Base-by-base conservation (phyloP, 2,888 invertebrate species). In the Limnephilus auricula region DNA sequence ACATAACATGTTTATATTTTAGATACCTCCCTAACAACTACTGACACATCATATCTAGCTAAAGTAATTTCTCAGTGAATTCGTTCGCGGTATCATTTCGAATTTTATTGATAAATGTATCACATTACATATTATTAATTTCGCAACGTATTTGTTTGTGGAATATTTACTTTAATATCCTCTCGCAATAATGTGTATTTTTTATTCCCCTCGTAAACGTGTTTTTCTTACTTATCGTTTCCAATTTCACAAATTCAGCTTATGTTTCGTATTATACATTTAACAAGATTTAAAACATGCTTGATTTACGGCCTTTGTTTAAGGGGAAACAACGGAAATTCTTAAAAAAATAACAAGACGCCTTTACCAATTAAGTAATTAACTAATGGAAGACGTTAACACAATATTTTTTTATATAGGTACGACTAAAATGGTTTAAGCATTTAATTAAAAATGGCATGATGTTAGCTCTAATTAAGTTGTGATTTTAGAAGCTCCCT, bases 301-400 rank as follows among this genome's bases (percentile, higher is more conserved):
- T 65, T 65, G 65, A 65, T 65, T 65, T 65, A 65, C 25, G 1
- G 65, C 65, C 65, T 25, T 25, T 25, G 1, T 65, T 65, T 65
- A 25, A n/a, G 25, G 65, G 9, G 9, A 65, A 65, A 25, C 9
- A 25, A 6, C 65, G 9, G 25, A 65, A 65, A 25, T 65, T n/a
- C 25, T 25, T 6, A n/a, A n/a, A 65, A 50, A 50, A 3, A n/a
- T 65, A 65, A 25, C 32, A 5, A 13, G 34, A 12, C 34, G 34
- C 82, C 25, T 82, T 25, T 34, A 34, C 32, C 82, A 34, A 34
- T 82, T 82, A 82, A 10, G 32, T 82, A 82, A 82, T 82, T 82
- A 82, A 82, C 34, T 34, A 45, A 13, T 45, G 32, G 34, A 82
- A 82, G 34, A 82, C 34, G 25, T 18, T 18, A 25, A 82, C 25